These are phyloP conservation scores for Chionomys nivalis DNA, from an alignment of 2,113 vertebrate genomes.

Conservation along the genomic window DNA sequence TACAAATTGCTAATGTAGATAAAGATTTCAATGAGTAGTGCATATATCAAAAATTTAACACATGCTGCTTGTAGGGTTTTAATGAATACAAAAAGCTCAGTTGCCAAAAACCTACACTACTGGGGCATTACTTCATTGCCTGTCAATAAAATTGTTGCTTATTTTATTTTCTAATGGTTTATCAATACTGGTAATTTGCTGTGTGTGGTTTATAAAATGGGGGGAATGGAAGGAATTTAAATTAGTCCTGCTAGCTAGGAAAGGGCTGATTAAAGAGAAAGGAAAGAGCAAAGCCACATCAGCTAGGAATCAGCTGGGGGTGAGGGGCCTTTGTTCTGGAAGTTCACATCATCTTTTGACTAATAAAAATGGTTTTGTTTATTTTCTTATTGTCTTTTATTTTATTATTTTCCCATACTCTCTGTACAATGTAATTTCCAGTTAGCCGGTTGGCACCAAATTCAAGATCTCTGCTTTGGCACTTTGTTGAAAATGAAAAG, in stretches of 20 bases:
- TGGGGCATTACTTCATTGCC: slow-evolving; percentile 81
- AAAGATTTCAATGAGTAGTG: slow-evolving; percentile 79
- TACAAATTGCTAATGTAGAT: slow-evolving; percentile 82
- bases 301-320: neutral
- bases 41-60: slow-evolving; percentile 85
- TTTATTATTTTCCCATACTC: neutral
- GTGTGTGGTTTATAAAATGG: slow-evolving; percentile 83
- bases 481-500: neutral
- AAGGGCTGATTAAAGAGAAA: neutral
- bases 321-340: neutral
- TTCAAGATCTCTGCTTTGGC: neutral
- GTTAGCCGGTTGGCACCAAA: accelerated
- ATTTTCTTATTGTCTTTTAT: neutral
- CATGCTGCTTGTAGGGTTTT: slow-evolving; percentile 74
- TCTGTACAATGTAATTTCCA: neutral
- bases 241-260: slow-evolving; percentile 77
- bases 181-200: slow-evolving; percentile 86
- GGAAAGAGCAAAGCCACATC: neutral
- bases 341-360: neutral
- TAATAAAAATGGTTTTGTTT: neutral
- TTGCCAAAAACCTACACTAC: slow-evolving; percentile 81
- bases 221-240: slow-evolving; percentile 74
- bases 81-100: slow-evolving; percentile 86
- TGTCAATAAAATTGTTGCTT: slow-evolving; percentile 83
- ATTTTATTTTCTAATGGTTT: slow-evolving; percentile 89